These are phyloP conservation scores for Echinops telfairi DNA, from an alignment of 2,113 vertebrate genomes.

Conservation along the genomic window DNA sequence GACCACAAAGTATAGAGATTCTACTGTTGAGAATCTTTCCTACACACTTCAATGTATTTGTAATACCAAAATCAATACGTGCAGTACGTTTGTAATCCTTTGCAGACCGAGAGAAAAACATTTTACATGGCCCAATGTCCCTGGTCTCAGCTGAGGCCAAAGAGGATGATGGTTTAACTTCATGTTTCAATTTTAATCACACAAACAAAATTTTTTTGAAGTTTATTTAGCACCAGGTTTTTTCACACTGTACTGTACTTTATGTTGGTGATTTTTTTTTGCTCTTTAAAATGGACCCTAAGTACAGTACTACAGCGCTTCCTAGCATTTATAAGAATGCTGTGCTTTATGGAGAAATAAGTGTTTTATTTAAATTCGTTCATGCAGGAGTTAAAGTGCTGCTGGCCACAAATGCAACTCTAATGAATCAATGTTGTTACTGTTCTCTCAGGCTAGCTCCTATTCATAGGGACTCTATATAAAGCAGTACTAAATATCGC, in stretches of 20 bases:
- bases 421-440: not conserved
- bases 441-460: no score
- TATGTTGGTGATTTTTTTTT: not conserved
- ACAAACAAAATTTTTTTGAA: not conserved
- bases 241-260: not conserved
- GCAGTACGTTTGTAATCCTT: not conserved
- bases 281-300: not conserved
- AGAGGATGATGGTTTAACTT: not conserved
- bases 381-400: not conserved
- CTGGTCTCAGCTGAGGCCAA: not conserved
- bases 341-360: not conserved
- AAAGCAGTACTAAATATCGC: no score
- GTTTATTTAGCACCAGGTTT: not conserved
- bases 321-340: not conserved
- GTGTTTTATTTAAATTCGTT: not conserved
- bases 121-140: not conserved
- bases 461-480: no score
- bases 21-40: not conserved
- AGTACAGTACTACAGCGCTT: not conserved
- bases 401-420: not conserved
- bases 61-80: not conserved
- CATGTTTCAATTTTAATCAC: not conserved
- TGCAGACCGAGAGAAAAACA: not conserved
- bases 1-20: no score
- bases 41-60: not conserved